Evolutionary conservation across 2,888 invertebrate species (phyloP), one percentile per base, ranked within the genome.

Genomic region (Crossocerus cetratus): DNA sequence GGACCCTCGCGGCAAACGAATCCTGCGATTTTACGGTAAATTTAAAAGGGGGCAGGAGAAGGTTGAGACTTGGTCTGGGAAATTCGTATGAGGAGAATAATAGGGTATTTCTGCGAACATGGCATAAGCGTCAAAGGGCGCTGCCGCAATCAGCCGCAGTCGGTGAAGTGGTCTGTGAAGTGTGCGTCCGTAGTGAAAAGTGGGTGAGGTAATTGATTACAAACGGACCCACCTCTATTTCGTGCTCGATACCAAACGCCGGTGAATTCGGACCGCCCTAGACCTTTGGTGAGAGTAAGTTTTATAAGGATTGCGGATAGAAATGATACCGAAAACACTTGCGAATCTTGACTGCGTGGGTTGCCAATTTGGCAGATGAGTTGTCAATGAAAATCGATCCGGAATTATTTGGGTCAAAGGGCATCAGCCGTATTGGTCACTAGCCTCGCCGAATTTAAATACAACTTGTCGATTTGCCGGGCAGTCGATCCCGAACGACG

Each of bases 381-480:
- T 86, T 86, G 87, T 88, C 87, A 89, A 89, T 88, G 89, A 88
- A 88, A 89, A 89, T 87, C 86, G 83, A 87, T 87, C 81, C 81
- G 73, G 73, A 86, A 84, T 84, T 83, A 87, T 87, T 74, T 85
- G 82, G 88, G 87, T 84, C 85, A 86, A 84, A 86, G 89, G 85
- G 86, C 86, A 88, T 88, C 86, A 85, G 85, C 85, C 88, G 82
- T 78, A 75, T 89, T 86, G 87, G 86, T 88, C 77, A 78, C 60
- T 76, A 84, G 88, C 86, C 86, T 76, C 84, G 88, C 86, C 86
- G 85, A 84, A 84, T 83, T 84, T 82, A 78, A 83, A 83, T 80
- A 72, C 77, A 77, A 71, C 69, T 83, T 78, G 77, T 74, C 84
- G 78, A 75, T 61, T 76, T 68, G 75, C 72, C 54, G 72, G 77